phyloP scores from a whole-genome alignment of 2,797 vertebrate genomes.

The Myiotriccus ornatus region DNA sequence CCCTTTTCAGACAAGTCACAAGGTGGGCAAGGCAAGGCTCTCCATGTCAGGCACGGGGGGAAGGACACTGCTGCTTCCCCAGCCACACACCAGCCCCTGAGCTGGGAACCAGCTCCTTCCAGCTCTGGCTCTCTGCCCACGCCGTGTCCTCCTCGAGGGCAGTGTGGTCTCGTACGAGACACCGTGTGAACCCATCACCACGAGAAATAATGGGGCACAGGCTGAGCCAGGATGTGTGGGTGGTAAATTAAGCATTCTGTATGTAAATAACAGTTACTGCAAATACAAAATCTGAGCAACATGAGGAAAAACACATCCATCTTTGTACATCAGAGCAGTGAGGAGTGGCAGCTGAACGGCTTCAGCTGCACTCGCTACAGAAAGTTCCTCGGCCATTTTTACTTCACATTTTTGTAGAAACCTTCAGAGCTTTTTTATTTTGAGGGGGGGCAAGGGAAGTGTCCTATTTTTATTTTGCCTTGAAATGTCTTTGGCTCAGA shows the following conservation, averaged over 20 bases:
- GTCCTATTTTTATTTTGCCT: slow-evolving; percentile 12
- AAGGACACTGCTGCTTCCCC: background rate
- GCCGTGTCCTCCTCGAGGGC: background rate
- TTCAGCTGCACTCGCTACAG: background rate
- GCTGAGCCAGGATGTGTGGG: background rate
- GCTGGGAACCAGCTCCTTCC: background rate
- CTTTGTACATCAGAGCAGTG: background rate
- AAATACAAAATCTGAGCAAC: slow-evolving; percentile 16
- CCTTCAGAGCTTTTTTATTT: background rate
- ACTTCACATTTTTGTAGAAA: slow-evolving; percentile 37
- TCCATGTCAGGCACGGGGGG: rapidly evolving
- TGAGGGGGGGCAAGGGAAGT: background rate
- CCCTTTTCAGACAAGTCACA: background rate
- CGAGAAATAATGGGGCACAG: background rate
- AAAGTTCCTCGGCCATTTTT: background rate
- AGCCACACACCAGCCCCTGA: background rate
- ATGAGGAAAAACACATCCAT: background rate
- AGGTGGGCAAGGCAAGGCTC: background rate
- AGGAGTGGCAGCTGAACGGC: background rate
- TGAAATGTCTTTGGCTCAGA: slow-evolving; percentile 17
- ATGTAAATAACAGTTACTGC: slow-evolving; percentile 17
- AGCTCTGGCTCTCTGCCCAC: background rate
- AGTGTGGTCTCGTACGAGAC: rapidly evolving
- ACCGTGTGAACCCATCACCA: rapidly evolving
- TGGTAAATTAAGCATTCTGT: background rate